These are phyloP conservation scores for Lutjanus campechanus DNA, from an alignment of 2,797 vertebrate species.

Conservation along the genomic window DNA sequence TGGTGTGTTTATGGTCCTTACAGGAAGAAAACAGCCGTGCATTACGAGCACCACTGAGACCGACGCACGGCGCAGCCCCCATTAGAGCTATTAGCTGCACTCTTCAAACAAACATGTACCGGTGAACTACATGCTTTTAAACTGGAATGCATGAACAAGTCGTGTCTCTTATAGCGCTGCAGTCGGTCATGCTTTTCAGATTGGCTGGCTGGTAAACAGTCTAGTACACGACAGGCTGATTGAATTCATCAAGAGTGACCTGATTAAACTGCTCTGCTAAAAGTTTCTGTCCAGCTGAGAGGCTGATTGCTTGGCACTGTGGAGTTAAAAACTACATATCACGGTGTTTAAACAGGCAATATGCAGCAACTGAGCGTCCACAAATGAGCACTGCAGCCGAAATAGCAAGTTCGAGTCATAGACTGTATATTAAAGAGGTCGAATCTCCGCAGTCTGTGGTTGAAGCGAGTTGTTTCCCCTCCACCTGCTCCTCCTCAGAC, in stretches of 20 bases:
- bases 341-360: neutral
- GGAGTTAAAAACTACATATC: neutral
- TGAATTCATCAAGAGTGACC: neutral
- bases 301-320: neutral
- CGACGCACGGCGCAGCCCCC: conserved; percentile 12
- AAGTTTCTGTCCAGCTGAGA: neutral
- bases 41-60: conserved; percentile 43
- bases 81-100: conserved; percentile 46
- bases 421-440: too few species aligned
- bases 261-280: neutral
- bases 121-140: conserved; percentile 30
- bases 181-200: neutral
- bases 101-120: conserved; percentile 7
- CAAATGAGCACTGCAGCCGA: too few species aligned
- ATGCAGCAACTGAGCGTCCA: too few species aligned
- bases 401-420: too few species aligned
- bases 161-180: neutral
- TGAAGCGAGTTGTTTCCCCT: too few species aligned
- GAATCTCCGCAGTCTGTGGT: too few species aligned
- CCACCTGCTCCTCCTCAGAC: too few species aligned
- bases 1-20: conserved; percentile 30
- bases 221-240: neutral
- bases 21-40: conserved; percentile 47
- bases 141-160: conserved; percentile 4
- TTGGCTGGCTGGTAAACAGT: neutral